Evolutionary conservation across 2,888 invertebrate genomes (phyloP).

Genomic region (Andrena dorsata): DNA sequence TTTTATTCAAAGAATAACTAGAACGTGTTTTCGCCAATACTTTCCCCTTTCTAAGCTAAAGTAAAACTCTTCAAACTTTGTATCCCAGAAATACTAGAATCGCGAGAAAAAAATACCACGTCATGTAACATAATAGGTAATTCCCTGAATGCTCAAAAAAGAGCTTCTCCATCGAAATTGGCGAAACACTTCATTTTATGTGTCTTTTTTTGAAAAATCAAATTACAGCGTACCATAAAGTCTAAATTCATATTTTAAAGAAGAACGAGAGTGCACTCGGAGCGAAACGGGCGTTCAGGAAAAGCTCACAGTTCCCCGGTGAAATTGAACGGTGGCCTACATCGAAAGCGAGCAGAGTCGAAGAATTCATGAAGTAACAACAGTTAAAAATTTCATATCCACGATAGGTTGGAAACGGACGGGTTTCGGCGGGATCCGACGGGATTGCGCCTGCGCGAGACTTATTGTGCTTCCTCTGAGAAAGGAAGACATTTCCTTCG

Average conservation of each 20-base stretch:
- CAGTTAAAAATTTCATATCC: constrained; percentile 37
- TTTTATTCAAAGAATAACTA: too few relatives aligned
- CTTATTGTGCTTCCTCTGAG: constrained; percentile 28
- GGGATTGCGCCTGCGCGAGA: background rate
- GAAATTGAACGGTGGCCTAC: background rate
- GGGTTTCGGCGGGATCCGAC: constrained; percentile 11
- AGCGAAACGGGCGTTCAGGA: background rate
- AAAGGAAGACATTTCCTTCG: constrained; percentile 26
- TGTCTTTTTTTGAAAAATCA: too few relatives aligned
- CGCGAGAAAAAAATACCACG: too few relatives aligned
- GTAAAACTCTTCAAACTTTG: too few relatives aligned
- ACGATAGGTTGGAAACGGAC: constrained; percentile 7
- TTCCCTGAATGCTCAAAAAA: too few relatives aligned
- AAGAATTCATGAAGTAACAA: background rate
- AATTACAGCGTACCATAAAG: too few relatives aligned
- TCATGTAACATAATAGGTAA: too few relatives aligned
- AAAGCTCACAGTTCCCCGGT: background rate
- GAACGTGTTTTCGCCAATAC: too few relatives aligned
- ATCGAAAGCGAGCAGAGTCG: background rate
- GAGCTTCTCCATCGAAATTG: too few relatives aligned
- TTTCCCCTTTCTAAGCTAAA: too few relatives aligned
- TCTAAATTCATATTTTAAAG: background rate
- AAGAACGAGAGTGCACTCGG: background rate
- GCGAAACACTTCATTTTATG: too few relatives aligned
- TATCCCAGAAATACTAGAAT: too few relatives aligned